These are phyloP conservation scores for Stenotaenia linearis DNA, from an alignment of 2,888 invertebrate species.

Conservation along the genomic window DNA sequence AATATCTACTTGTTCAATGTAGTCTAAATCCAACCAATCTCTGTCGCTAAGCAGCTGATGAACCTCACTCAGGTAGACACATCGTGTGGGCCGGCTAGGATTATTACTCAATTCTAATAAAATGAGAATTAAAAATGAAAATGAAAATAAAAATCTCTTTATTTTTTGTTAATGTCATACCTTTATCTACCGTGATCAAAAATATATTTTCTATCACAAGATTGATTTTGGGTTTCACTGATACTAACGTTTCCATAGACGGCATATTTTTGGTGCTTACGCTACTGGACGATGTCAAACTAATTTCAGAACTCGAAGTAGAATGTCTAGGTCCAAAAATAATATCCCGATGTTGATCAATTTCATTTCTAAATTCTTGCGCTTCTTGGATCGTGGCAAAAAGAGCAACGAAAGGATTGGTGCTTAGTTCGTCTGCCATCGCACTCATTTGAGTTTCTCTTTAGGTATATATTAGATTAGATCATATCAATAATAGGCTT, in stretches of 20 bases:
- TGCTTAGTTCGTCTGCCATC: conserved; percentile 19
- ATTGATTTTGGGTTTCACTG: not conserved
- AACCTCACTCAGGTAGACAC: conserved; percentile 29
- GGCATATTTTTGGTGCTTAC: not conserved
- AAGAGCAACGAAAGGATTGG: conserved; percentile 28
- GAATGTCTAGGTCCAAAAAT: not conserved
- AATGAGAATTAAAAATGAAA: not conserved
- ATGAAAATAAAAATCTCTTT: not conserved
- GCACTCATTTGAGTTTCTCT: not conserved
- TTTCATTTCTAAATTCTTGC: conserved; percentile 28
- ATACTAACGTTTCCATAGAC: not conserved
- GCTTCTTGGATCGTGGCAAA: conserved; percentile 28
- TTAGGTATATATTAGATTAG: not conserved
- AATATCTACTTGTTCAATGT: conserved; percentile 6
- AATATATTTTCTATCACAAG: conserved; percentile 22
- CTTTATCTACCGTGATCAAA: conserved; percentile 27
- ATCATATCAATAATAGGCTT: not conserved
- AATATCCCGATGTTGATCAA: conserved; percentile 14
- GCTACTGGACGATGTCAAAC: not conserved
- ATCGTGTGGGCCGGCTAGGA: not conserved
- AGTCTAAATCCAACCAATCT: not conserved
- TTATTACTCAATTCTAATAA: not conserved
- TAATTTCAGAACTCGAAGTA: not conserved
- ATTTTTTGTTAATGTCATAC: conserved; percentile 27
- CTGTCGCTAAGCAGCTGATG: not conserved